phyloP scores from a whole-genome alignment of 2,888 invertebrate genomes.

The Hesperia comma region DNA sequence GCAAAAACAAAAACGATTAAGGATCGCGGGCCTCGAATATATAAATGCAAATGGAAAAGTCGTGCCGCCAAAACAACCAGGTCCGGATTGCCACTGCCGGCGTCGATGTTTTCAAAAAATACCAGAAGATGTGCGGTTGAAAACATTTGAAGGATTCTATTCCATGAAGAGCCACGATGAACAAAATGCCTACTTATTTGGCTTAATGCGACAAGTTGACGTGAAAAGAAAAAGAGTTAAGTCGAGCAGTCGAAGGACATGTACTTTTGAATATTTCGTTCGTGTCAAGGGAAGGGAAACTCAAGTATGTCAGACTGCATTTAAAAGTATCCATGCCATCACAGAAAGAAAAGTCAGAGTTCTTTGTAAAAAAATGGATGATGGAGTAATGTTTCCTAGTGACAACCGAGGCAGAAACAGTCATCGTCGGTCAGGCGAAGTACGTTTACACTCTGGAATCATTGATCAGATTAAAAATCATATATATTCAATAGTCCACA shows the following conservation, averaged over 20 bases:
- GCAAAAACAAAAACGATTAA: conserved; percentile 82
- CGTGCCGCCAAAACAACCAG: conserved; percentile 82
- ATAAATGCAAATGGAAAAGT: conserved; percentile 83
- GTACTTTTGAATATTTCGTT: conserved; percentile 83
- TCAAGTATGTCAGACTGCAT: conserved; percentile 83
- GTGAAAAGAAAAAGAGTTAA: conserved; percentile 83
- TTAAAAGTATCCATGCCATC: conserved; percentile 84
- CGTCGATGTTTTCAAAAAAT: conserved; percentile 80
- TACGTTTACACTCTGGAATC: conserved; percentile 75
- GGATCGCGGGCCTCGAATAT: conserved; percentile 82
- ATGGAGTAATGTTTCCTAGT: conserved; percentile 83
- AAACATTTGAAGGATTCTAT: conserved; percentile 83
- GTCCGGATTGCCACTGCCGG: conserved; percentile 81
- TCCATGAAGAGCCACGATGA: conserved; percentile 84
- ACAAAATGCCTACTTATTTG: conserved; percentile 84
- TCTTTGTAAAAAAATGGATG: conserved; percentile 84
- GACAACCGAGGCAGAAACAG: conserved; percentile 83
- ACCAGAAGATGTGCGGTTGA: conserved; percentile 75
- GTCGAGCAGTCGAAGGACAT: conserved; percentile 79
- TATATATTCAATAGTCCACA: conserved; percentile 80
- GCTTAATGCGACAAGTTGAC: conserved; percentile 83
- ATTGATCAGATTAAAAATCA: conserved; percentile 82
- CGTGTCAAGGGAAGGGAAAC: conserved; percentile 82
- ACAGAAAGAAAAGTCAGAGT: conserved; percentile 83
- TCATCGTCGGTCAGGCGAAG: conserved; percentile 78